Evolutionary conservation across 2,797 vertebrate species (phyloP).

Genomic region (Dermochelys coriacea): DNA sequence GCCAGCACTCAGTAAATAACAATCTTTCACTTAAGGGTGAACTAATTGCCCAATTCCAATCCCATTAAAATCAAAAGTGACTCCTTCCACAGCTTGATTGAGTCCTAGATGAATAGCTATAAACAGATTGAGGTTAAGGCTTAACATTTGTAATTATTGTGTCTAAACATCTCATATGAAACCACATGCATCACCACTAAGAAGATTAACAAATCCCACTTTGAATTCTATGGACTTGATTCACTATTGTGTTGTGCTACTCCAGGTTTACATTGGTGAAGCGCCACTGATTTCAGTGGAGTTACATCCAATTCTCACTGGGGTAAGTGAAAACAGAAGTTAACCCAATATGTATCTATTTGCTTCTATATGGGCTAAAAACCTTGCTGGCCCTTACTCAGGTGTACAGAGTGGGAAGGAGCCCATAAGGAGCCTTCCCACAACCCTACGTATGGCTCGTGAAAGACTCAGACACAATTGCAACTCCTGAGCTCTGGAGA

Average conservation of each 20-base stretch:
- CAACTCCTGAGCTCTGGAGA: not conserved
- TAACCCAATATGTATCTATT: not conserved
- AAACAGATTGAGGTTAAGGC: not conserved
- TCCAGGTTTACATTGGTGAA: fast-evolving
- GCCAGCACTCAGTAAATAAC: not conserved
- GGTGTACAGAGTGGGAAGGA: not conserved
- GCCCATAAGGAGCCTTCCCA: not conserved
- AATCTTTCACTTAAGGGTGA: not conserved
- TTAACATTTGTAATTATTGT: not conserved
- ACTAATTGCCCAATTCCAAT: not conserved
- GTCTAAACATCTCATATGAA: not conserved
- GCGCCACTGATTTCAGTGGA: not conserved
- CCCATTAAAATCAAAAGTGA: conserved; percentile 15
- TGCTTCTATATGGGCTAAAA: not conserved
- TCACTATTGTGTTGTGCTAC: not conserved
- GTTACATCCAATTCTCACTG: fast-evolving
- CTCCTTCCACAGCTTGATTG: not conserved
- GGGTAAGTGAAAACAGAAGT: not conserved
- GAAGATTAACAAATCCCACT: not conserved
- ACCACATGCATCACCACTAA: not conserved
- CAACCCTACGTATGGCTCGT: not conserved
- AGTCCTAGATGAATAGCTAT: not conserved
- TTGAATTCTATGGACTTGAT: not conserved
- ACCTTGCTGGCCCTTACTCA: not conserved
- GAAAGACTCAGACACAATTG: not conserved